phyloP scores from a whole-genome alignment of 1,140 invertebrate species.

The Panonychus citri region DNA sequence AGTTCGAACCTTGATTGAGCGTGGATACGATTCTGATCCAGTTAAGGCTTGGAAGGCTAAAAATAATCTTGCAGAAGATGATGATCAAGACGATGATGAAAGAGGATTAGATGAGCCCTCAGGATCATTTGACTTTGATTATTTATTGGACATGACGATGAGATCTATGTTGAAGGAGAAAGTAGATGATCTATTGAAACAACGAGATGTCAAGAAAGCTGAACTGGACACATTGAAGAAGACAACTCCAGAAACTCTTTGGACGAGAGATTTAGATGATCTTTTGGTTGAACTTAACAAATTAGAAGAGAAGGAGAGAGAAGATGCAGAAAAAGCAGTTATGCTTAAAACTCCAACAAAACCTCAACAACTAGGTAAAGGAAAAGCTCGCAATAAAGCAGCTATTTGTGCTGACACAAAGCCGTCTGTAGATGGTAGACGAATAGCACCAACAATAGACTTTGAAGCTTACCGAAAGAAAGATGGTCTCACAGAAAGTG shows the following conservation, averaged over 20 bases:
- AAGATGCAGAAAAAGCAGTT: conserved; percentile 10
- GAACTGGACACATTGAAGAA: conserved; percentile 23
- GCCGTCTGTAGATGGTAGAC: conserved; percentile 1
- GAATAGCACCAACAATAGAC: conserved; percentile 42
- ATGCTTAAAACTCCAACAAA: background rate
- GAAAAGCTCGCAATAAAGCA: background rate
- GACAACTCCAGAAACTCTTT: conserved; percentile 52
- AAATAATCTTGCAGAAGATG: conserved; percentile 17
- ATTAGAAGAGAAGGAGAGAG: conserved; percentile 20
- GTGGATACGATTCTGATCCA: conserved; percentile 82
- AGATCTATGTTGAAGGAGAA: conserved; percentile 78
- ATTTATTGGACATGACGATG: conserved; percentile 78
- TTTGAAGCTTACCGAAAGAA: conserved; percentile 40
- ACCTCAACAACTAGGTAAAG: background rate
- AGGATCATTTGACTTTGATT: conserved; percentile 40
- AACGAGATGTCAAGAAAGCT: conserved; percentile 28
- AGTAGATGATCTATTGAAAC: conserved; percentile 45
- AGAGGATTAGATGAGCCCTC: conserved; percentile 13
- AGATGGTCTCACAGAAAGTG: background rate
- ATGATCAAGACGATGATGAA: conserved; percentile 20
- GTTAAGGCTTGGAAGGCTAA: conserved; percentile 69
- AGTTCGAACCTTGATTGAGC: conserved; percentile 60
- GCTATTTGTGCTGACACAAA: background rate
- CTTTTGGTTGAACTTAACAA: conserved; percentile 40
- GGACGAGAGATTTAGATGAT: conserved; percentile 63